Base-by-base conservation (phyloP, 2,888 invertebrate genomes). In the Leptopilina drosophilae region DNA sequence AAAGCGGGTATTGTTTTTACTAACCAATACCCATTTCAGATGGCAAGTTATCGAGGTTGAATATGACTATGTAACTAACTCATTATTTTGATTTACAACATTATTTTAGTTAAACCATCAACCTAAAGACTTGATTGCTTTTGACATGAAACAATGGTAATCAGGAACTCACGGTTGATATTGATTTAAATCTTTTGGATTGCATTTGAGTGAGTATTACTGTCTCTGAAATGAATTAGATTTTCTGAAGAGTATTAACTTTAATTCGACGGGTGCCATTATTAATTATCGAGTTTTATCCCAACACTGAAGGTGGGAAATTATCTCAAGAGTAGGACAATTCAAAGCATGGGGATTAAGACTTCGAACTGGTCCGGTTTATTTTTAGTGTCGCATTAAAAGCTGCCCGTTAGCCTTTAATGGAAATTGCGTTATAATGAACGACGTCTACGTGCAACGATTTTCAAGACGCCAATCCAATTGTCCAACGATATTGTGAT, bases 251-350 rank as follows among this genome's bases (percentile, higher is more conserved):
- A 11, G 56, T 53, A 75, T 56, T 76, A 59, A 64, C 75, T 0
- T 66, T 42, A 65, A 76, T 62, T 12, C 76, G 26, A 69, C 62
- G 59, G 4, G 79, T 59, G 78, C 77, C 82, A 84, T 85, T 86
- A 86, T 85, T 87, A 85, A 86, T 86, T 86, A 86, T 84, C 80
- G 78, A 78, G 20, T 64, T 76, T 56, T 42, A 73, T 66, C 42
- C 49, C 62, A 20, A 15, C 26, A 62, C 42, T 53, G 53, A 59
- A 77, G 40, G 62, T 15, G 53, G 53, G 76, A 14, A 33, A 15
- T 56, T 73, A 73, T 73, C 73, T 33, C 73, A n/a, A n/a, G 40
- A 56, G 56, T 15, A 73, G 73, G 26, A 26, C n/a, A 56, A 40
- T 73, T 40, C 73, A 33, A 56, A 56, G 59, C 33, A 26, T 62